Evolutionary conservation across 2,888 invertebrate species (phyloP).

Genomic region (Celastrina argiolus): DNA sequence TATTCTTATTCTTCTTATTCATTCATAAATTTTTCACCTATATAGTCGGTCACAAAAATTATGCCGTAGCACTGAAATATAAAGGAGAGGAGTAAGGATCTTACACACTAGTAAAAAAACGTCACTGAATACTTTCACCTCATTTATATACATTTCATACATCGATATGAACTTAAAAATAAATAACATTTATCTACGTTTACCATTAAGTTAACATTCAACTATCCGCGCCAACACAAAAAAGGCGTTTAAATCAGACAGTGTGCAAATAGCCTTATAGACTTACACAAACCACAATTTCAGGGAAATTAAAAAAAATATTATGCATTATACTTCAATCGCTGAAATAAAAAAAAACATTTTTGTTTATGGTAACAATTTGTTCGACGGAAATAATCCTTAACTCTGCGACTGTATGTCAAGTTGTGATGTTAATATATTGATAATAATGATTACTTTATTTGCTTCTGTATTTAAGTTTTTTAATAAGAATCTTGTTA

Average conservation of each 20-base stretch:
- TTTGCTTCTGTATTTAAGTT: too few species aligned
- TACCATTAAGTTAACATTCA: slow-evolving; percentile 57
- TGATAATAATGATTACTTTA: too few species aligned
- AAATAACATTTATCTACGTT: slow-evolving; percentile 67
- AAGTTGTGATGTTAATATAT: neutral
- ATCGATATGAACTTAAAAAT: slow-evolving; percentile 64
- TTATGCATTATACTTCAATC: neutral
- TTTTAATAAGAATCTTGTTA: too few species aligned
- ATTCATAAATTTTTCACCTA: too few species aligned
- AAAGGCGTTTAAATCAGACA: neutral
- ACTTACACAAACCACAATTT: neutral
- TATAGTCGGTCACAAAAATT: too few species aligned
- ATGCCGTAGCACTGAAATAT: too few species aligned
- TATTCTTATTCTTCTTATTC: too few species aligned
- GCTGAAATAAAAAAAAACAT: neutral
- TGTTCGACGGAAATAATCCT: neutral
- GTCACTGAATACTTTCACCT: slow-evolving; percentile 47
- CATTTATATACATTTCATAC: slow-evolving; percentile 68
- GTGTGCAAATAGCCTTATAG: neutral
- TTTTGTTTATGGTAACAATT: neutral
- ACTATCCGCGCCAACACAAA: slow-evolving; percentile 24
- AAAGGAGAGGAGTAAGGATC: neutral
- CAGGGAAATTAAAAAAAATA: neutral
- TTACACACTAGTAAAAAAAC: slow-evolving; percentile 34
- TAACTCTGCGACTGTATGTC: neutral